These are phyloP conservation scores for Cisticola juncidis DNA, from an alignment of 2,113 vertebrate species.

Conservation along the genomic window DNA sequence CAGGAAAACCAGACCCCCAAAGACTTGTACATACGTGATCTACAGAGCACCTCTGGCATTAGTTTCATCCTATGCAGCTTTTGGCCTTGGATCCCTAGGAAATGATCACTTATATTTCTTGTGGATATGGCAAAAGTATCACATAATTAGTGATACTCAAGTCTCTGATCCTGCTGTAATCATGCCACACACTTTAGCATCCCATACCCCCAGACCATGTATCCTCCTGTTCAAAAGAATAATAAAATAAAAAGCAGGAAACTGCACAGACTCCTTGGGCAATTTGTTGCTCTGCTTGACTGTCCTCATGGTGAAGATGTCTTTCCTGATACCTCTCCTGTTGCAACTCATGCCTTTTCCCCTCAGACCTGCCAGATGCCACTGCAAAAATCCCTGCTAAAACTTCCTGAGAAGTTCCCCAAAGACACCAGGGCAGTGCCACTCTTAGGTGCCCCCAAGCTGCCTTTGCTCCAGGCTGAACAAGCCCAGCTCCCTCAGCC, in stretches of 20 bases:
- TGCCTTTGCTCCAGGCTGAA: not conserved
- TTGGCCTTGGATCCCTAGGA: not conserved
- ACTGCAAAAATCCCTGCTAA: not conserved
- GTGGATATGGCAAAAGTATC: not conserved
- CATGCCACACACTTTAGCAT: not conserved
- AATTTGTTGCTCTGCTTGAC: not conserved
- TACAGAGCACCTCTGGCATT: not conserved
- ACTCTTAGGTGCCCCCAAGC: not conserved
- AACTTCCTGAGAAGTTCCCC: not conserved
- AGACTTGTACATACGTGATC: not conserved
- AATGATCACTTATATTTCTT: accelerated
- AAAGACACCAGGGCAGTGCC: not conserved
- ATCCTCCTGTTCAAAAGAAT: not conserved
- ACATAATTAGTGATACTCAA: not conserved
- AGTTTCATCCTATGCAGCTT: not conserved
- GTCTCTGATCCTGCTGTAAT: not conserved
- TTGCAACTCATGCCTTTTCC: not conserved
- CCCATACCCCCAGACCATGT: not conserved
- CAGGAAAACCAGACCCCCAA: not conserved
- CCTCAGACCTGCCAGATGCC: not conserved
- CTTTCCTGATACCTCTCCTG: not conserved
- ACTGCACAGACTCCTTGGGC: not conserved
- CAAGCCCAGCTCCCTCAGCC: not conserved
- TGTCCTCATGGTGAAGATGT: not conserved
- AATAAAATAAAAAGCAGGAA: not conserved